Conservation (phyloP, 1,140 invertebrate species). For the Bombus ignitus region DNA sequence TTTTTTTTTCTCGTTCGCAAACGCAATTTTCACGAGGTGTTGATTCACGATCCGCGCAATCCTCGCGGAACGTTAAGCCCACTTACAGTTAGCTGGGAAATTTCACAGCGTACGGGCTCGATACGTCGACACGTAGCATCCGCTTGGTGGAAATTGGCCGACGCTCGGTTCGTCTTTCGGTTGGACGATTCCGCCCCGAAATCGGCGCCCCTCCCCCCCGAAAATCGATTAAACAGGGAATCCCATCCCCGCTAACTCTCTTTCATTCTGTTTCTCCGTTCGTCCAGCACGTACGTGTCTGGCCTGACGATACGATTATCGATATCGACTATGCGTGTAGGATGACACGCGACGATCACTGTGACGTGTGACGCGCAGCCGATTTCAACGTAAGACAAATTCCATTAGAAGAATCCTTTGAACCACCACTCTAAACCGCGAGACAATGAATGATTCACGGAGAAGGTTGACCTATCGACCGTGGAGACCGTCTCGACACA, state of each 20-base stretch:
- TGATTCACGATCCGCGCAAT: slow-evolving; percentile 5
- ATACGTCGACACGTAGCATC: not conserved
- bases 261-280: slow-evolving; percentile 1
- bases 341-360: slow-evolving; percentile 58
- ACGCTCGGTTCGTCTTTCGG: slow-evolving; percentile 51
- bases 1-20: not conserved
- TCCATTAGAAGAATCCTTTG: slow-evolving; percentile 69
- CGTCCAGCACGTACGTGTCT: not conserved
- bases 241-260: not conserved
- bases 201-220: not conserved
- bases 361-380: slow-evolving; percentile 67
- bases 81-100: slow-evolving; percentile 28
- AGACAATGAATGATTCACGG: too few species aligned
- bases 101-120: slow-evolving; percentile 4
- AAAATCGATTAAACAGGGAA: slow-evolving; percentile 54
- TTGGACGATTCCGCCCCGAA: slow-evolving; percentile 33
- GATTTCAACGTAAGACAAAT: slow-evolving; percentile 64
- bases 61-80: slow-evolving; percentile 15
- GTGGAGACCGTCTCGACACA: not conserved
- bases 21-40: slow-evolving; percentile 20
- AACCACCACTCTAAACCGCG: slow-evolving; percentile 48
- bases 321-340: slow-evolving; percentile 68
- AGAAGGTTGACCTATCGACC: not conserved
- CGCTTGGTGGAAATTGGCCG: slow-evolving; percentile 25
- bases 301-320: slow-evolving; percentile 68